These are phyloP conservation scores for Charina bottae DNA, from an alignment of 2,113 vertebrate genomes.

Conservation along the genomic window DNA sequence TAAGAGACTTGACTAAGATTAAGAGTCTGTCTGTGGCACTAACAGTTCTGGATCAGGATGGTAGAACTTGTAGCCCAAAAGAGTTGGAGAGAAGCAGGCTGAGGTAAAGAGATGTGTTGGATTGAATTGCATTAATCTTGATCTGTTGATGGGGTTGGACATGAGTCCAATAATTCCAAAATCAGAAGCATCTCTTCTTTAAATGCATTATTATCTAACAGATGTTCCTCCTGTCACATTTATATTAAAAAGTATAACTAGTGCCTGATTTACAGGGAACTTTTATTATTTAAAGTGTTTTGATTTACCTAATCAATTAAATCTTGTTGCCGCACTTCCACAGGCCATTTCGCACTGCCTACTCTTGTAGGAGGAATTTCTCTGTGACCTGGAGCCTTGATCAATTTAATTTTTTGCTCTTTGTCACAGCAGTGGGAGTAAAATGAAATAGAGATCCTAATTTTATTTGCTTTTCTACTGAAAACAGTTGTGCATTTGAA, in stretches of 20 bases:
- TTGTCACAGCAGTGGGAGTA: no score
- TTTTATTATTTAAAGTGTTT: neutral
- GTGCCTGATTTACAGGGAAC: neutral
- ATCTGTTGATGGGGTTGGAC: neutral
- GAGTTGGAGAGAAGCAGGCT: neutral
- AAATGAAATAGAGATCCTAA: neutral
- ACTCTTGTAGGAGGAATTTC: neutral
- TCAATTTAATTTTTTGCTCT: no score
- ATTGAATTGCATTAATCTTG: neutral
- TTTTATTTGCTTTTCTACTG: neutral
- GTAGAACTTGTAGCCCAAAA: neutral
- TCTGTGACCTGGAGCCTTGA: neutral
- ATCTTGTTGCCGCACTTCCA: neutral
- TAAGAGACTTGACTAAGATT: neutral
- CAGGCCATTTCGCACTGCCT: neutral
- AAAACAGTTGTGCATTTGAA: neutral
- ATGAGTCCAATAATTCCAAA: neutral
- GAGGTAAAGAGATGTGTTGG: neutral
- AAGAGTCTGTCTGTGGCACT: neutral
- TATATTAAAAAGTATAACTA: neutral
- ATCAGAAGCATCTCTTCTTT: neutral
- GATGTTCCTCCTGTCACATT: neutral
- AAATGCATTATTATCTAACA: neutral
- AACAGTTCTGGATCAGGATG: neutral
- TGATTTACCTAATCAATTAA: neutral